Evolutionary conservation across 2,888 invertebrate genomes (phyloP).

Genomic region (Oxyscelio sp.): DNA sequence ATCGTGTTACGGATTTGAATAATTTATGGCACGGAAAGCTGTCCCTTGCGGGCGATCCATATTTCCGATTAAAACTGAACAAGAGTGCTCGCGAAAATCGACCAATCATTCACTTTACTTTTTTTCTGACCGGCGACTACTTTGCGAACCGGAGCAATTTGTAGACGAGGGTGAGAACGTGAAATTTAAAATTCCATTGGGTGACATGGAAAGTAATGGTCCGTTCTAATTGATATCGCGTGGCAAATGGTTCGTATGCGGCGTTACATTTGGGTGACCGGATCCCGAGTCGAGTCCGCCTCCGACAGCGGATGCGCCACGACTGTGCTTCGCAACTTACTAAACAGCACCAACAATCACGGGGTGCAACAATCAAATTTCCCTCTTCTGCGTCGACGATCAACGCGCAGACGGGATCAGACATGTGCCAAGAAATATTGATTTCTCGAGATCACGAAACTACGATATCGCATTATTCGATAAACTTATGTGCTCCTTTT

Average conservation of each 20-base stretch:
- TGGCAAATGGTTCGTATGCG: no score
- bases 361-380: constrained; percentile 76
- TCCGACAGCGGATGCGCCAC: constrained; percentile 81
- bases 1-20: no score
- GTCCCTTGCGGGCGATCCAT: no score
- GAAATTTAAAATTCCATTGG: not conserved
- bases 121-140: not conserved
- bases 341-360: constrained; percentile 66
- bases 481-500: no score
- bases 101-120: not conserved
- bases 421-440: constrained; percentile 62
- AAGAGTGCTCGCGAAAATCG: not conserved
- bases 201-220: not conserved
- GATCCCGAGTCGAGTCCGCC: constrained; percentile 72
- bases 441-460: constrained; percentile 56
- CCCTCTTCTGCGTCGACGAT: constrained; percentile 72
- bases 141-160: not conserved
- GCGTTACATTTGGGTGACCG: constrained; percentile 42
- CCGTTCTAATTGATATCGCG: no score
- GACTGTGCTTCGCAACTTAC: constrained; percentile 77
- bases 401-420: constrained; percentile 68
- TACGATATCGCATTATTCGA: constrained; percentile 46
- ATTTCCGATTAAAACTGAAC: no score
- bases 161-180: not conserved
- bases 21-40: no score